A percentile compares a stretch with the other conserved stretches of the same genome.
These are phyloP conservation scores for Crotalus viridis DNA, from an alignment of 2,113 vertebrate species.

Conservation along the genomic window DNA sequence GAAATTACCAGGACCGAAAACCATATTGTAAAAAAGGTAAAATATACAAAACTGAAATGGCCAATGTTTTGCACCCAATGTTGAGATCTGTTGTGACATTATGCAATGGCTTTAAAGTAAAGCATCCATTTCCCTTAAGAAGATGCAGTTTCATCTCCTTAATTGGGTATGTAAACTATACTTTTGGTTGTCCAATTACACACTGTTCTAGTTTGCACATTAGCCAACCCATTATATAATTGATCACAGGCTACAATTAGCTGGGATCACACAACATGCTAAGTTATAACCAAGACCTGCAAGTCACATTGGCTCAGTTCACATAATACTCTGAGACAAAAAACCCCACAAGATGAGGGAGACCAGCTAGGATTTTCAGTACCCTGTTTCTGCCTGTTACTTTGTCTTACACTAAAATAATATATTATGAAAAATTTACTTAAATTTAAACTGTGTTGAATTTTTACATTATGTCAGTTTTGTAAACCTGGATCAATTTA, in stretches of 20 bases:
- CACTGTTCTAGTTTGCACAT: neutral
- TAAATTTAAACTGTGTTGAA: neutral
- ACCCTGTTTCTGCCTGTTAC: neutral
- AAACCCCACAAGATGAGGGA: neutral
- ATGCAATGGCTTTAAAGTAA: neutral
- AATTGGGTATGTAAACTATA: neutral
- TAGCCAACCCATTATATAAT: neutral
- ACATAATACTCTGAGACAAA: neutral
- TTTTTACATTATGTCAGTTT: neutral
- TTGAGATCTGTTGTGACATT: neutral
- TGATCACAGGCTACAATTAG: neutral
- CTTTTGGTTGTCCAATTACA: neutral
- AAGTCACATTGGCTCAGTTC: neutral
- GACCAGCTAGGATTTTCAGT: neutral
- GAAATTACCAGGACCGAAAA: neutral
- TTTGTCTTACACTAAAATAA: neutral
- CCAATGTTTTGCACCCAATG: neutral
- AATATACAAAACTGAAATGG: neutral
- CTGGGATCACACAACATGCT: neutral
- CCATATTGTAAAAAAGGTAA: neutral
- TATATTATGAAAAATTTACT: neutral
- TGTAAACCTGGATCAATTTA: neutral
- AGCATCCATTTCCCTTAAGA: neutral
- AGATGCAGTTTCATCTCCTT: neutral
- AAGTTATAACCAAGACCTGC: neutral